Base-by-base conservation (phyloP, 2,888 invertebrate genomes). In the Nomada ferruginata region DNA sequence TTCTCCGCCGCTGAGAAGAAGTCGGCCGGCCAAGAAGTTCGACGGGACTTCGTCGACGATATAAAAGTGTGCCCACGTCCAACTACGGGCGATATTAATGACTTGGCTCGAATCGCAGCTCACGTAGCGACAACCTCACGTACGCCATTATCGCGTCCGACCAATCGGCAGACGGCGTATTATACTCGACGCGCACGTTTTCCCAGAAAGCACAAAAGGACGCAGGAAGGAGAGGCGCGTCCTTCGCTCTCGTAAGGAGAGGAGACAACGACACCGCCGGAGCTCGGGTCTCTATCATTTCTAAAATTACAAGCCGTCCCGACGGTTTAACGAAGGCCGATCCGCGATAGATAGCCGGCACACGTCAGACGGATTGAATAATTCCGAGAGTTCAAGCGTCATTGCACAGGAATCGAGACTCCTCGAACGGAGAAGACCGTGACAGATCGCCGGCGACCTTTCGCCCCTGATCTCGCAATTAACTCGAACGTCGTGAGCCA, bases 191-290 rank as follows among this genome's bases (percentile, higher is more conserved):
- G 69, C 73, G 65, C 70, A 77, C 73, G 72, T 10, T 87, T 87
- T 87, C 85, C 85, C 87, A 87, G 87, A 87, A 87, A 85, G 80
- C 83, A 75, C 78, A 76, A 87, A 87, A 87, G 87, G 85, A 87
- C 87, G 87, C 87, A 70, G 81, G 79, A 85, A 83, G 81, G 83
- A 85, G 83, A 61, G 69, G 64, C 72, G 68, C 74, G 87, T 83
- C 87, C 87, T 87, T 87, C 87, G 76, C 36, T 70, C 81, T 66
- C 73, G 23, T 72, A 75, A 76, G 59, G 68, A 64, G 78, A 47
- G 71, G 66, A 76, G 82, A 83, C 82, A 71, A 75, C 68, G 76
- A 74, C 78, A 57, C 59, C 20, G 47, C 44, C 52, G 55, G 26
- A 29, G 57, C 55, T 26, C 64, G 66, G 68, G 76, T 36, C 57